Evolutionary conservation across 2,888 invertebrate species (phyloP).

Genomic region (Andricus curvator): DNA sequence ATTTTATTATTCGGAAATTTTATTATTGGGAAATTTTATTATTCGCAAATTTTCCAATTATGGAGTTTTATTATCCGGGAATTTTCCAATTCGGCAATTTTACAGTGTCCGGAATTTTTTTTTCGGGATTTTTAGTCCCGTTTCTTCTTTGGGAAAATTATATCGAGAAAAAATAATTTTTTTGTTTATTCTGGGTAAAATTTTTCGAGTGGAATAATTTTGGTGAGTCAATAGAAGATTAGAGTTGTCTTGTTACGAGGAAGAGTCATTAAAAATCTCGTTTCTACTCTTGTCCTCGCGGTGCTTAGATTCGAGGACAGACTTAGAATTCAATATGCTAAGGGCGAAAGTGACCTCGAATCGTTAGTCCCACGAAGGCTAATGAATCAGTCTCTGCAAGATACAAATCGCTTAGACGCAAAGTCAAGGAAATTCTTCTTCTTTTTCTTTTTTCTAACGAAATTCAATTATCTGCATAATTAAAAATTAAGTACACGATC

Average conservation of each 20-base stretch:
- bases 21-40: too few relatives aligned
- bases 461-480: constrained; percentile 8
- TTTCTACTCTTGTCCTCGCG: constrained; percentile 1
- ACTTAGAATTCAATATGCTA: constrained; percentile 44
- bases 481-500: neutral
- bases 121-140: too few relatives aligned
- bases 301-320: constrained; percentile 35
- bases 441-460: neutral
- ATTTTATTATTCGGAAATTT: too few relatives aligned
- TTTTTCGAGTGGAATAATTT: constrained; percentile 1
- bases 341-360: constrained; percentile 47
- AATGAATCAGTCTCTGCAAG: constrained; percentile 36
- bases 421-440: constrained; percentile 1
- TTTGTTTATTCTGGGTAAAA: too few relatives aligned
- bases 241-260: neutral
- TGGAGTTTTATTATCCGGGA: too few relatives aligned
- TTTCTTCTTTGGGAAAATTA: too few relatives aligned
- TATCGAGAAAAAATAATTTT: too few relatives aligned
- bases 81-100: too few relatives aligned
- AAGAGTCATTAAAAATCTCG: constrained; percentile 13
- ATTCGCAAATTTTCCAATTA: too few relatives aligned
- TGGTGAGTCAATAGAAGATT: neutral
- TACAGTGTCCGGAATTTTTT: too few relatives aligned
- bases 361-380: constrained; percentile 43
- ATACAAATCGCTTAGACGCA: constrained; percentile 11